Conservation (phyloP, 2,888 invertebrate species). For the Hemistola chrysoprasaria region DNA sequence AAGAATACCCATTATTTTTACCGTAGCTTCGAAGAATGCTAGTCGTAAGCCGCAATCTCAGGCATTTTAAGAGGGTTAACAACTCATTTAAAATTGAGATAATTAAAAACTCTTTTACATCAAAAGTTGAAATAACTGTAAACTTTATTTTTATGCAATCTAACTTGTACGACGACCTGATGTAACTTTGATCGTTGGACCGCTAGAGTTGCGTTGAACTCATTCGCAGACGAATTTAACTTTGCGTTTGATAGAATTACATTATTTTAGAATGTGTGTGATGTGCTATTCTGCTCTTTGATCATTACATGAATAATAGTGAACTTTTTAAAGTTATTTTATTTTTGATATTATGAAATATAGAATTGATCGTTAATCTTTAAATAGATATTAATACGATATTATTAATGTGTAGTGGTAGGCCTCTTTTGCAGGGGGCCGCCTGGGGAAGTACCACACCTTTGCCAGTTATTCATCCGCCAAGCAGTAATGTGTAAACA, state of each 20-base stretch:
- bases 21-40: too few species aligned
- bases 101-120: neutral
- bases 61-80: too few species aligned
- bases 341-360: too few species aligned
- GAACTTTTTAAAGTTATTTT: conserved; percentile 15
- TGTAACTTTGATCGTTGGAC: conserved; percentile 11
- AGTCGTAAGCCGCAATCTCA: too few species aligned
- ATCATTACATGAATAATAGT: conserved; percentile 29
- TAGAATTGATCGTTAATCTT: too few species aligned
- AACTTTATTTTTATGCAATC: conserved; percentile 3
- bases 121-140: neutral
- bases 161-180: conserved; percentile 4
- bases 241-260: conserved; percentile 47
- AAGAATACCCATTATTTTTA: too few species aligned
- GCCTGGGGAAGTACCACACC: too few species aligned
- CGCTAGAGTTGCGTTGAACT: conserved; percentile 6
- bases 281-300: conserved; percentile 34
- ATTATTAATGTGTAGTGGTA: too few species aligned
- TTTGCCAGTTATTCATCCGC: too few species aligned
- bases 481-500: too few species aligned
- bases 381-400: too few species aligned
- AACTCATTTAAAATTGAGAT: neutral
- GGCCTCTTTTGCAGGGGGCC: too few species aligned
- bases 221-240: conserved; percentile 41
- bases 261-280: conserved; percentile 44